Percentiles rank a stretch among this genome's conserved stretches.
Evolutionary conservation across 2,888 invertebrate genomes (phyloP).

Genomic region (Acanthosepion lycidas): DNA sequence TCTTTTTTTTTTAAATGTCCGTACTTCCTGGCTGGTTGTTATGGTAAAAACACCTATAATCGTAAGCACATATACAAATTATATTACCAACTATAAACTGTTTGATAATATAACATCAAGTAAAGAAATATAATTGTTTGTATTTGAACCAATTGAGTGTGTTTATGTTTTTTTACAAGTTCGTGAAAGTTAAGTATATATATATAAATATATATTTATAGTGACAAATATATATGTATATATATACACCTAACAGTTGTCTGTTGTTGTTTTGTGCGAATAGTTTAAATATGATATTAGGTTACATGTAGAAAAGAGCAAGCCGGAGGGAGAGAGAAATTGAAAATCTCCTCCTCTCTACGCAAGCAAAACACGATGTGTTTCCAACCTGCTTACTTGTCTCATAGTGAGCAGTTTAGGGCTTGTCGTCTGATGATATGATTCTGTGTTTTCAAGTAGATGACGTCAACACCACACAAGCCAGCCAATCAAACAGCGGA

Average conservation of each 20-base stretch:
- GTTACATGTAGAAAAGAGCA: background rate
- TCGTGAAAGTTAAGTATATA: slow-evolving; percentile 9
- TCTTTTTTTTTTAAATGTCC: background rate
- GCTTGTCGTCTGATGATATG: slow-evolving; percentile 55
- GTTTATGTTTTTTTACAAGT: background rate
- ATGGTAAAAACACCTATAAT: background rate
- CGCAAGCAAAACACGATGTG: background rate
- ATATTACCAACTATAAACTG: background rate
- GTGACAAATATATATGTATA: background rate
- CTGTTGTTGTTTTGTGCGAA: background rate
- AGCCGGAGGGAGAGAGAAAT: background rate
- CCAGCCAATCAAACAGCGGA: slow-evolving; percentile 59
- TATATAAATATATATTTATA: background rate
- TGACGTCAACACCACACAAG: slow-evolving; percentile 63
- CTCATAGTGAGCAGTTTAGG: slow-evolving; percentile 54
- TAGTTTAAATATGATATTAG: background rate
- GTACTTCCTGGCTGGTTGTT: background rate
- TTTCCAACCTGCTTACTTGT: slow-evolving; percentile 47
- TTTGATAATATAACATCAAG: background rate
- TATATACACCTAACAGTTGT: slow-evolving; percentile 21
- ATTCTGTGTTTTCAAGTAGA: slow-evolving; percentile 63
- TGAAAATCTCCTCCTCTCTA: background rate
- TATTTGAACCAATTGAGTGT: background rate
- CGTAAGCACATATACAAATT: background rate
- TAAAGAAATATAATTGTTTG: background rate